Evolutionary conservation across 2,113 vertebrate species (phyloP), one percentile per base, ranked within the genome.

Genomic region (Apus apus): DNA sequence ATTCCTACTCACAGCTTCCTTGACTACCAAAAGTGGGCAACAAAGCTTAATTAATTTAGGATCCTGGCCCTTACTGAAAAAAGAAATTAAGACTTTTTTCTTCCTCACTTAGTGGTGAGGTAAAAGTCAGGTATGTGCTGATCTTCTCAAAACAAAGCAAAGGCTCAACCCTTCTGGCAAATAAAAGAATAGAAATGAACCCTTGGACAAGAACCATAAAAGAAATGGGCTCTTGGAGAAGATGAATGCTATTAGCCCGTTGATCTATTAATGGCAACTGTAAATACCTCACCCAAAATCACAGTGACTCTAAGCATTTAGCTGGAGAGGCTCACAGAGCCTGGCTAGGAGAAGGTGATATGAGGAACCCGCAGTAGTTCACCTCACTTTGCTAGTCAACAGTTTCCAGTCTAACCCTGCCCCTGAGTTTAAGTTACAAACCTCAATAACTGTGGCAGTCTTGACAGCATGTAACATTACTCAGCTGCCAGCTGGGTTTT

Each of bases 401-500:
- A 0, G 67, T 73, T 96, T 82, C 82, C 82, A 94, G 74, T 79
- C 78, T 60, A 90, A 80, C 43, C 61, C 48, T 48, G 92, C 88
- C 82, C 53, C 75, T 57, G 70, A 88, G 64, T 90, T 77, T 89
- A 85, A 93, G 72, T 92, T 95, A 91, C 90, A 91, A 96, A 94
- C 87, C 68, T 91, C 89, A 94, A 29, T 94, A 94, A 94, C 93
- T 74, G 56, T 65, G 74, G 87, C 71, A 73, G 93, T 89, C 89
- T 87, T 96, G 95, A 96, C 94, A 94, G 92, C 93, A 94, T 76
- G 94, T 96, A 96, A 93, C 82, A 57, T 91, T 95, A 90, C 72
- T 94, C 87, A 78, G 82, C 85, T 65, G 87, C 78, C 91, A 79
- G 89, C 75, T 85, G 76, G 77, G 68, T 80, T 94, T 90, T 87